Evolutionary conservation across 1,140 invertebrate species (phyloP), one percentile per base, ranked within the genome.

Genomic region (Uloborus diversus): DNA sequence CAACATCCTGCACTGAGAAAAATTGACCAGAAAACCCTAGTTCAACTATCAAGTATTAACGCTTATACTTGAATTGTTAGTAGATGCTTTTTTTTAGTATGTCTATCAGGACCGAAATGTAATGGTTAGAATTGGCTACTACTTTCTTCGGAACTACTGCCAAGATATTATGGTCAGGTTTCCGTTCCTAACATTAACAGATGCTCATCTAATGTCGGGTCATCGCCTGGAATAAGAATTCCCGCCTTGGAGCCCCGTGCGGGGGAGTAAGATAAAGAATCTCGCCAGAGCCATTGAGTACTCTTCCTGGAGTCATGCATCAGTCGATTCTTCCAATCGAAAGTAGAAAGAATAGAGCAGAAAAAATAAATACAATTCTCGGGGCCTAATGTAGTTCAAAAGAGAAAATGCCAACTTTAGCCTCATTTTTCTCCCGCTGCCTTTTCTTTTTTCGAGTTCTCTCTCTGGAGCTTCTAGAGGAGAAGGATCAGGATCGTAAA

Each of bases 401-500:
- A 53, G 66, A 64, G 71, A 76, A 62, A 76, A 66, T 30, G 49
- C 51, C 75, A 68, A 66, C 57, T 75, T 51, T 49, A 35, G 71
- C 25, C 33, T 30, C 32, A n/a, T 59, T 30, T 51, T 53, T 64
- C 27, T 51, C 37, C 23, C 3, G 2, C 32, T 3, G 11, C 17
- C 37, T 35, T 32, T 17, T 70, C 32, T 70, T n/a, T 13, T 28
- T n/a, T 4, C 35, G 33, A 4, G 27, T 28, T 42, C 25, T 59
- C 59, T 71, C 20, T 23, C 47, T 13, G 66, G 35, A 27, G 14
- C 37, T 33, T 42, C 56, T 23, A 27, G 28, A 70, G 49, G 23
- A 20, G 20, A 56, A 37, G 69, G 28, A 61, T 47, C 35, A 47
- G 56, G 17, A 2, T 47, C 69, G 23, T 73, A 73, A 73, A 73